Conservation (phyloP, 2,888 invertebrate genomes). For the Pseudococcus longispinus region DNA sequence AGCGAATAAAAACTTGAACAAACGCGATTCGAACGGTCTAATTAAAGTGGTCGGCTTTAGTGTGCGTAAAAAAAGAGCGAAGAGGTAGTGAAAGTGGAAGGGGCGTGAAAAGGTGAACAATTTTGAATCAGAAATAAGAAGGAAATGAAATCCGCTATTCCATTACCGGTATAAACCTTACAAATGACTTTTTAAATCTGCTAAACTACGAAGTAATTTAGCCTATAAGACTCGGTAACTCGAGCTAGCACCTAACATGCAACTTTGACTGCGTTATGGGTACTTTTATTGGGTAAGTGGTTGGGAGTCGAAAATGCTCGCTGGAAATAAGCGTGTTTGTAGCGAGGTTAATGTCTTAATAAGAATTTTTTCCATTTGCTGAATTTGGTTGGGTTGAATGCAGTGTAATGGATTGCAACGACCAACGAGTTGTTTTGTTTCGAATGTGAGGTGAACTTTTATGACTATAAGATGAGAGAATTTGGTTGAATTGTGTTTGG, state of each 20-base stretch:
- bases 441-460: background rate
- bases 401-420: background rate
- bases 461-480: too few species aligned
- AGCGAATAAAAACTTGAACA: background rate
- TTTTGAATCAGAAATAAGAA: slow-evolving; percentile 1
- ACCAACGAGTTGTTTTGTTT: background rate
- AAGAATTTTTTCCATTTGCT: background rate
- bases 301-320: background rate
- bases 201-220: slow-evolving; percentile 22
- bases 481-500: too few species aligned
- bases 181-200: slow-evolving; percentile 31
- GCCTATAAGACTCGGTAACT: background rate
- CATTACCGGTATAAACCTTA: slow-evolving; percentile 31
- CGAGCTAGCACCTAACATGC: background rate
- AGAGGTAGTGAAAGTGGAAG: background rate
- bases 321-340: background rate
- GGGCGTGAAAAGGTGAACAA: background rate
- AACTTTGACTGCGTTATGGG: background rate
- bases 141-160: slow-evolving; percentile 24
- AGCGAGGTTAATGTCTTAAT: background rate
- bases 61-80: background rate
- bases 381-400: too few species aligned
- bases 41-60: slow-evolving; percentile 12
- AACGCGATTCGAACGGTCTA: slow-evolving; percentile 31
- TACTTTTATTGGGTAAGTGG: background rate